Evolutionary conservation across 2,888 invertebrate species (phyloP).

Genomic region (Microctonus hyperodae): DNA sequence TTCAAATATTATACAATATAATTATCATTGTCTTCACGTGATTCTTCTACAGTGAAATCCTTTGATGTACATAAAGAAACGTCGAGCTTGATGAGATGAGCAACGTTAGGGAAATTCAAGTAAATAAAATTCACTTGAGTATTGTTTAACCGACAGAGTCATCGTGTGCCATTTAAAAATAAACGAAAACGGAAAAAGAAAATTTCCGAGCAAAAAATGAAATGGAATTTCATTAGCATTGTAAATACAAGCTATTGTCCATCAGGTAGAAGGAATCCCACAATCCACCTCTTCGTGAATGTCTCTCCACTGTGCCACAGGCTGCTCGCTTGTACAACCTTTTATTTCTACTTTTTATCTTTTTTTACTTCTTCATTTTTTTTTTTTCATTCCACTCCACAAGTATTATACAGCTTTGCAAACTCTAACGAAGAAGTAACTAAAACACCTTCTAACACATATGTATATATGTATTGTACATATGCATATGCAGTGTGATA

Average conservation of each 20-base stretch:
- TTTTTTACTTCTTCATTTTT: not conserved
- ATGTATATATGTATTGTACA: not conserved
- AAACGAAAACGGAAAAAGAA: not conserved
- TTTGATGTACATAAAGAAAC: not conserved
- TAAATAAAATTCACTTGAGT: not conserved
- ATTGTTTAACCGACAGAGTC: constrained; percentile 7
- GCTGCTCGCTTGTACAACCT: not conserved
- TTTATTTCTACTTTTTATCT: not conserved
- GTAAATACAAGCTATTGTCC: constrained; percentile 41
- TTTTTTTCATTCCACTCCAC: not conserved
- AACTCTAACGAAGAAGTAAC: not conserved
- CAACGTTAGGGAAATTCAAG: constrained; percentile 16
- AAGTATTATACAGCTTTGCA: not conserved
- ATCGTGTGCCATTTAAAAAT: constrained; percentile 8
- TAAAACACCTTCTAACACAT: not conserved
- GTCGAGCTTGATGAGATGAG: not conserved
- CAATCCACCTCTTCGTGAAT: constrained; percentile 1
- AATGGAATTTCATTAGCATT: constrained; percentile 53
- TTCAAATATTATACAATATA: not conserved
- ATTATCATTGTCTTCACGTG: not conserved
- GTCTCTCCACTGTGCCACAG: not conserved
- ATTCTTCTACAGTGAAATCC: not conserved
- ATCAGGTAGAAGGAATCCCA: constrained; percentile 3
- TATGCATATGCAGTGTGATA: not conserved
- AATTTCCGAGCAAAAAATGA: constrained; percentile 34